Base-by-base conservation (phyloP, 2,888 invertebrate genomes). In the Amphipyra tragopoginis region DNA sequence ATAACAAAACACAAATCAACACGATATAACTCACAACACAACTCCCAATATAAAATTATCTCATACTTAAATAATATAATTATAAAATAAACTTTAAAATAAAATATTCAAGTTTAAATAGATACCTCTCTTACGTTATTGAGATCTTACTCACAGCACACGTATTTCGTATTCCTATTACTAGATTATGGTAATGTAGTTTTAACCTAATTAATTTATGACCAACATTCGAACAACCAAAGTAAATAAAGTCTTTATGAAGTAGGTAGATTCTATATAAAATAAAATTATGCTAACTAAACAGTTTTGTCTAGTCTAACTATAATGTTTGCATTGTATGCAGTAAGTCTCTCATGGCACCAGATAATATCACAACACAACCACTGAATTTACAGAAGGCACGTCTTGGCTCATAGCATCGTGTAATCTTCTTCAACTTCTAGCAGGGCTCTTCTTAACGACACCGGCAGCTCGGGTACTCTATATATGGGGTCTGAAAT, bases 101-200 rank as follows among this genome's bases (percentile, higher is more conserved):
- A 58, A 68, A 66, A 68, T 66, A 66, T 64, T 67, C 60, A 65
- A 53, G 39, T 71, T 63, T 58, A 64, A 59, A 75, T 70, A 78
- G 60, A 74, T 66, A 83, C 72, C 77, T 75, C 73, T 75, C 65
- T 79, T 79, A 83, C 62, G 53, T 71, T 79, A 77, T 83, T 90
- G 93, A 93, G 93, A 93, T 93, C 93, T 84, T 85, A 82, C 89
- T 93, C 93, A 93, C 92, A 93, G 93, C 93, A 82, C 91, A 79
- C 81, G 84, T 85, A 84, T 73, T 70, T 77, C 65, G 67, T 75
- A 61, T 72, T 75, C 47, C 54, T 52, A 69, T 55, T 53, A 74
- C 53, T 61, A 72, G 52, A 65, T 48, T 71, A 72, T 53, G 57
- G 61, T 75, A 72, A 65, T 59, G 34, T 61, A 53, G 21, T 43